Percentiles rank a stretch among this genome's conserved stretches.
Conservation (phyloP, 2,888 invertebrate genomes). For the Brachypterus glaber region DNA sequence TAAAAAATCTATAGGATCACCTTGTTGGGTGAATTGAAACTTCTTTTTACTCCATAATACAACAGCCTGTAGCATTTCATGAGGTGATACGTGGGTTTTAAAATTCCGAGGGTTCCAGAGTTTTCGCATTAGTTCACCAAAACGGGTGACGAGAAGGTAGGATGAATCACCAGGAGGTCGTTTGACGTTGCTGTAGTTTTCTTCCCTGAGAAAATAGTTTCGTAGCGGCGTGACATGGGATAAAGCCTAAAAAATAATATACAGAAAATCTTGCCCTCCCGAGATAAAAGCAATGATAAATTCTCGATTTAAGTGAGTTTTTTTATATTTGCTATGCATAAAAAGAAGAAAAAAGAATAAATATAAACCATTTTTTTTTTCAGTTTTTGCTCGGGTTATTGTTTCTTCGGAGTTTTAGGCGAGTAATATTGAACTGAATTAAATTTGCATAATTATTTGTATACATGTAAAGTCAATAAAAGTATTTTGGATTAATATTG, state of each 20-base stretch:
- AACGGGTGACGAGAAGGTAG: constrained; percentile 81
- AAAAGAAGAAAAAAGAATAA: no score
- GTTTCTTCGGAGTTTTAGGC: no score
- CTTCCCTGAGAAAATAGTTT: constrained; percentile 90
- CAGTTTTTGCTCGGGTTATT: no score
- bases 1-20: constrained; percentile 94
- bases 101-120: constrained; percentile 99
- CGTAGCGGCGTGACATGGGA: constrained; percentile 91
- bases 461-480: no score
- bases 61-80: constrained; percentile 99
- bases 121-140: constrained; percentile 93
- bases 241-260: constrained; percentile 79
- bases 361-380: no score
- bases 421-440: no score
- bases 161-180: constrained; percentile 93
- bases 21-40: constrained; percentile 98
- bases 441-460: no score
- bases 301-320: no score
- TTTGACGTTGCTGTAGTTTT: constrained; percentile 80
- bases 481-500: no score
- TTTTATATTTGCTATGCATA: no score
- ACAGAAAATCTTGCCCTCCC: no score
- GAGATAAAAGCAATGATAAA: no score
- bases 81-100: constrained; percentile 98
- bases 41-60: constrained; percentile 93